A percentile compares a stretch with the other conserved stretches of the same genome.
These are phyloP conservation scores for Cryptoleucopteryx plumbea DNA, from an alignment of 2,113 vertebrate species.

Conservation along the genomic window DNA sequence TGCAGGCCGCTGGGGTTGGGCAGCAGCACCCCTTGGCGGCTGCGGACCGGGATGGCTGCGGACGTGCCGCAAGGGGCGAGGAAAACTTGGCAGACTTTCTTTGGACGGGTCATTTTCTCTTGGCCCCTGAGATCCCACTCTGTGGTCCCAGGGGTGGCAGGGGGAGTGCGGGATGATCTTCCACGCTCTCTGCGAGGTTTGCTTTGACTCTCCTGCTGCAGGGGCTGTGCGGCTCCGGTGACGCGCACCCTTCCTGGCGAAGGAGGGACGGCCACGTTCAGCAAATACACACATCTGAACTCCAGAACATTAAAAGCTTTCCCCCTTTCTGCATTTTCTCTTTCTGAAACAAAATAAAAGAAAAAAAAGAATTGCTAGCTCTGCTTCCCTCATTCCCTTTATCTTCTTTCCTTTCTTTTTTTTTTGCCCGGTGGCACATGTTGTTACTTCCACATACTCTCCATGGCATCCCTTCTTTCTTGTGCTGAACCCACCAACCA, in stretches of 20 bases:
- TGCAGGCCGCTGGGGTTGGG: background rate
- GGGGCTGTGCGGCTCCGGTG: background rate
- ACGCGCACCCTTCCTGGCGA: rapidly evolving
- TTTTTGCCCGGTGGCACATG: background rate
- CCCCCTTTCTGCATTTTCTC: background rate
- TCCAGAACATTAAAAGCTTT: background rate
- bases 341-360: background rate
- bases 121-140: too few relatives aligned
- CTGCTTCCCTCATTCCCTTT: background rate
- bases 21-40: background rate
- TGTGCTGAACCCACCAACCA: background rate
- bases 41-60: background rate
- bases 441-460: background rate
- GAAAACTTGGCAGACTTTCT: background rate
- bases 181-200: rapidly evolving
- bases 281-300: background rate
- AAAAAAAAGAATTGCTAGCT: background rate
- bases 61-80: rapidly evolving
- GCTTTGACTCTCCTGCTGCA: background rate
- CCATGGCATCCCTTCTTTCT: background rate
- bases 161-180: background rate
- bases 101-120: background rate
- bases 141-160: background rate
- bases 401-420: background rate
- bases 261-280: background rate